Base-by-base conservation (phyloP, 2,113 vertebrate genomes). In the Phyllopteryx taeniolatus region DNA sequence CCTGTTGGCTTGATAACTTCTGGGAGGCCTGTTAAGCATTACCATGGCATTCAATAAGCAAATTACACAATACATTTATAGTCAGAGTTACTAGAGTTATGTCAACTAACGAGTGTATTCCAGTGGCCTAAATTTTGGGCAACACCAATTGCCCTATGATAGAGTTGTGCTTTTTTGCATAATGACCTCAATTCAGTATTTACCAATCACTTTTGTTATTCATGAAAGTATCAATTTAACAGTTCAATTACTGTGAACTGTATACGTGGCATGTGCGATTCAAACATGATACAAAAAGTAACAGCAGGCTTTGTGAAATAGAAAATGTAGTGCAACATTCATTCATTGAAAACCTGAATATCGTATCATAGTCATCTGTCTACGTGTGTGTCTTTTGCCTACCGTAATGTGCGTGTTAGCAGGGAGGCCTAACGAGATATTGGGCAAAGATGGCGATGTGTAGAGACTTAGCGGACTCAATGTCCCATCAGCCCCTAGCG, bases 361-460 rank as follows among this genome's bases (percentile, higher is more conserved):
- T 60, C 6, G 5, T 62, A 33, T 39, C 35, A 13, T 14, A 17
- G 15, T 17, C 17, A 53, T 53, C 11, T 31, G 66, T 76, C 22
- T 43, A 12, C 63, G 67, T 67, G 35, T 51, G 51, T 31, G 15
- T 13, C 5, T 27, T 20, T 35, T 67, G 92, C 96, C 91, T 73
- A 98, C 96, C 0, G 91, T 93, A 84, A 97, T 94, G 92, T 96
- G 96, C 5, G 95, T 94, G 90, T 94, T 96, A 82, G 95, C 93
- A 70, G 95, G 96, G 74, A 98, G 95, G 72, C 97, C 96, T 90
- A 98, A 86, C 83, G 96, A 98, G 90, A 99, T 98, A 80, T 99
- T 98, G 75, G 97, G 97, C 82, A 99, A 91, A 49, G 97, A 99
- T 0, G 97, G 97, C 68, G 96, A 98, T 10, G 96, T 96, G 90